These are phyloP conservation scores for Chesias legatella DNA, from an alignment of 2,888 invertebrate genomes.

Conservation along the genomic window DNA sequence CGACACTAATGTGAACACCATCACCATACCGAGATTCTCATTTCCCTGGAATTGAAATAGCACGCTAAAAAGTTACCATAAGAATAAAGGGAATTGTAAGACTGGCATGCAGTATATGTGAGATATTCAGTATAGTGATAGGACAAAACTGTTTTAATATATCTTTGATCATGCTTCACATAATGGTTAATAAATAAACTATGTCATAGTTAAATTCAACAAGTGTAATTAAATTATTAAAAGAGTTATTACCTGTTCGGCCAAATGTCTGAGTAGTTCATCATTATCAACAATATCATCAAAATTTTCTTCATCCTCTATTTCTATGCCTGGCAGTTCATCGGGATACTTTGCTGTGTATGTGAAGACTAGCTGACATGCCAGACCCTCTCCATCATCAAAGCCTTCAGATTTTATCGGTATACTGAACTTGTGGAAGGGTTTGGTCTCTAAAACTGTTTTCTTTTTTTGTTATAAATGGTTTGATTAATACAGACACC, in stretches of 20 bases:
- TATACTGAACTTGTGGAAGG: constrained; percentile 89
- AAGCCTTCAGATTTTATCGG: constrained; percentile 90
- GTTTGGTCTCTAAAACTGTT: constrained; percentile 87
- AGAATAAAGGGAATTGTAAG: no score
- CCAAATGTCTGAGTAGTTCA: constrained; percentile 83
- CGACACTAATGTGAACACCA: constrained; percentile 97
- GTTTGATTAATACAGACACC: no score
- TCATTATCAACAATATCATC: constrained; percentile 84
- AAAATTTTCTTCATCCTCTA: constrained; percentile 88
- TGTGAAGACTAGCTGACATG: constrained; percentile 89
- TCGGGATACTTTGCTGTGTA: constrained; percentile 95
- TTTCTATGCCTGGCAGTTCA: constrained; percentile 88
- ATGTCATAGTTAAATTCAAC: no score
- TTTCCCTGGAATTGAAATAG: constrained; percentile 80
- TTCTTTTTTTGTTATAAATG: no score
- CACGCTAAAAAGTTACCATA: background rate
- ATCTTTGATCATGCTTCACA: no score
- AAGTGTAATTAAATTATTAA: no score
- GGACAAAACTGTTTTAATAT: no score
- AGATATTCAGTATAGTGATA: no score
- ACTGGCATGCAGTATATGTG: no score
- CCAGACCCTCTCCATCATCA: constrained; percentile 85
- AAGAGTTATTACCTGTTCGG: constrained; percentile 78
- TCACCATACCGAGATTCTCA: constrained; percentile 97
- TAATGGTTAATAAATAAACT: no score